Evolutionary conservation across 64 coral and sea anemone genomes (phyloP), one percentile per base, ranked within the genome.

Genomic region (Montipora efflorescens): DNA sequence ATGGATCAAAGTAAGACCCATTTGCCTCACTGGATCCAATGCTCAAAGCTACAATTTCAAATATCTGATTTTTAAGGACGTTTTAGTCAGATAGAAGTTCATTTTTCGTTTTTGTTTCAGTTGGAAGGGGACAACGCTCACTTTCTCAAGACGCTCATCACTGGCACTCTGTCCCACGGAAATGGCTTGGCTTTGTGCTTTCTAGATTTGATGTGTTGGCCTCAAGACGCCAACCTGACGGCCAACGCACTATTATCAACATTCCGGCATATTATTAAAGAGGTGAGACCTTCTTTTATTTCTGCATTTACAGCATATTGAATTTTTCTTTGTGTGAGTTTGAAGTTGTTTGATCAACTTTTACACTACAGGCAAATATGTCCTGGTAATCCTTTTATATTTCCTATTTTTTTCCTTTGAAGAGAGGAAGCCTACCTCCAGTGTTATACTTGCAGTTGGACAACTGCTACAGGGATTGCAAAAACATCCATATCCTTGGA

Each of bases 1-100:
- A 89, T 89, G 87, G 87, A 89, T 89, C 87, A 89, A 58, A 52
- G 46, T 11, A 89, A 89, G 43, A 89, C 87, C 73, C 47, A 89
- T 74, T 59, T 89, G 52, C 87, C 87, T 22, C 75, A 89, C 58
- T 89, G 73, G 52, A 48, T 53, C 14, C 73, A 59, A 15, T 23
- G 47, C 15, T 89, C 87, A 59, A 89, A 89, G 87, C 72, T 89
- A 75, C 8, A 62, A 72, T 55, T 55, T 55, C 52, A 55, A 55
- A 55, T 55, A 10, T 55, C 5, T 55, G 52, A 55, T 55, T 55
- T 55, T 55, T 55, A 55, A 68, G 28, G 19, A 23, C 23, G 23
- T 75, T 36, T 36, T 75, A 23, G 23, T 25, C 20, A 83, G 15
- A 61, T 6, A 19, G 10, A 53, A 19, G 12, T 59, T 16, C 25